A percentile compares a stretch with the other conserved stretches of the same genome.
Evolutionary conservation across 2,888 invertebrate genomes (phyloP).

Genomic region (Acutogordius australiensis): DNA sequence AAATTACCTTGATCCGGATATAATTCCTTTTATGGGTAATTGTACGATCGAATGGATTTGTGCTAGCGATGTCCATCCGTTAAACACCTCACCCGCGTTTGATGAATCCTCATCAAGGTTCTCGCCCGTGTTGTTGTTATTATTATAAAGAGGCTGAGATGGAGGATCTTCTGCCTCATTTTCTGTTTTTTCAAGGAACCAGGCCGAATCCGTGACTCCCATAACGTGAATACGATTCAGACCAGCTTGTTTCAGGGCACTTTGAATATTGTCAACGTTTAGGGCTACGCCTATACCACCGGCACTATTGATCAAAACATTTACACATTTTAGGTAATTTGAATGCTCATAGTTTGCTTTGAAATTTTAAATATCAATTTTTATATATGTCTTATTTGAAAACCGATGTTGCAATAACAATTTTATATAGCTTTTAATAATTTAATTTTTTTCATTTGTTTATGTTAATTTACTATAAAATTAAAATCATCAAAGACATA

Average conservation of each 20-base stretch:
- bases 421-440: too few relatives aligned
- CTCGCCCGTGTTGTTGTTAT: too few relatives aligned
- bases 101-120: constrained; percentile 18
- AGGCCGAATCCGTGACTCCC: constrained; percentile 66
- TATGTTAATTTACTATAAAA: too few relatives aligned
- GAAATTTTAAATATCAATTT: too few relatives aligned
- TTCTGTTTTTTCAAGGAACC: constrained; percentile 46
- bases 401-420: too few relatives aligned
- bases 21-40: constrained; percentile 12
- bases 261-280: constrained; percentile 50
- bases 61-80: constrained; percentile 24
- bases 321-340: too few relatives aligned
- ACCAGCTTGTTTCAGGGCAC: constrained; percentile 29
- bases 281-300: constrained; percentile 74
- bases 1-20: constrained; percentile 11
- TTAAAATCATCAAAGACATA: too few relatives aligned
- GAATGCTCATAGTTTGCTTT: too few relatives aligned
- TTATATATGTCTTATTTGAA: too few relatives aligned
- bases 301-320: constrained; percentile 40
- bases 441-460: too few relatives aligned
- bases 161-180: neutral
- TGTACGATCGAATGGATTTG: constrained; percentile 19
- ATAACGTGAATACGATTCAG: constrained; percentile 32
- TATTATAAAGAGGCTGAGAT: neutral
- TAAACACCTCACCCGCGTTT: constrained; percentile 21